Conservation (phyloP, 2,113 vertebrate genomes). For the Panurus biarmicus region DNA sequence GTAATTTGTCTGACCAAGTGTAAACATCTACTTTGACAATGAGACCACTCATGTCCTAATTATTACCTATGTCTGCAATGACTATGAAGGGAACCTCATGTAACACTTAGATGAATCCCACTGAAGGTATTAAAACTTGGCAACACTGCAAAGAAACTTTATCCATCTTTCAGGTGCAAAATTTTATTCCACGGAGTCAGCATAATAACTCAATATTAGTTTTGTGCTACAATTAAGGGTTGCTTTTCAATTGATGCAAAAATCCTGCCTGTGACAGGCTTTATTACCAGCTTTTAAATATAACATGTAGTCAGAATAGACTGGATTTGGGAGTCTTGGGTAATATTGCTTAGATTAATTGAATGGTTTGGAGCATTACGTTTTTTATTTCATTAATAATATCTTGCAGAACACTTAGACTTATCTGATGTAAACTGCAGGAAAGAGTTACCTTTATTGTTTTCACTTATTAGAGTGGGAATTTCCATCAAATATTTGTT, state of each 20-base stretch:
- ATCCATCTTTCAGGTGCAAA: background rate
- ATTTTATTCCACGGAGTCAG: background rate
- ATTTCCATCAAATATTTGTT: background rate
- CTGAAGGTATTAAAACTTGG: background rate
- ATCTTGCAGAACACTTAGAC: background rate
- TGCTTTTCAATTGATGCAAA: background rate
- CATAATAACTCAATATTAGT: background rate
- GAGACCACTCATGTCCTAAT: background rate
- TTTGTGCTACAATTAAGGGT: background rate
- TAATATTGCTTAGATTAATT: background rate
- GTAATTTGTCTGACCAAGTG: background rate
- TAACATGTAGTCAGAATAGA: background rate
- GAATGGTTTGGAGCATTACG: background rate
- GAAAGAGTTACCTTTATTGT: background rate
- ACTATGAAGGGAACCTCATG: background rate
- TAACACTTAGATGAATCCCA: background rate
- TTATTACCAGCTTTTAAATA: background rate
- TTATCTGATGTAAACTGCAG: background rate
- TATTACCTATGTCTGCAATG: background rate
- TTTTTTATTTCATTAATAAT: background rate
- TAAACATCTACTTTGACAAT: background rate
- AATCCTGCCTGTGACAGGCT: background rate
- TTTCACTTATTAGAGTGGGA: background rate
- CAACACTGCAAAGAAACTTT: background rate
- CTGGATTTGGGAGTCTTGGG: background rate